Evolutionary conservation across 2,113 vertebrate species (phyloP), one percentile per base, ranked within the genome.

Genomic region (Xiphophorus maculatus): DNA sequence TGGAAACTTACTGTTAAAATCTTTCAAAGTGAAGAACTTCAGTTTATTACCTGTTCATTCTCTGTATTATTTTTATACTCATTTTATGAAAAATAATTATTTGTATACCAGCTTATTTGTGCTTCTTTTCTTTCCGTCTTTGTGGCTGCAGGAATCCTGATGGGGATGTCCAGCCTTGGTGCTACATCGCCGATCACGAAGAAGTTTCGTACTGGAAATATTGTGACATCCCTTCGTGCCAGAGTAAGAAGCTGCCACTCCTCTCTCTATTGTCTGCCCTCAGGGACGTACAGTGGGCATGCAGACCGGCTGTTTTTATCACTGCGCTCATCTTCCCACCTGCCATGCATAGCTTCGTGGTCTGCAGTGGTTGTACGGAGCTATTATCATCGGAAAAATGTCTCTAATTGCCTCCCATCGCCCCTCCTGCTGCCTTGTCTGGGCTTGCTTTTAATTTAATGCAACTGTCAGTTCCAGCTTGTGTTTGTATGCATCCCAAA

Each of bases 171-270:
- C 97, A 97, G 87, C 97, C 97, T 0, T 99, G 97, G 97, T 99
- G 97, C 89, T 99, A 99, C 54, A 96, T 98, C 74, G 94, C 97
- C 0, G 97, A 99, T 70, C 95, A 97, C 0, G 97, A 99, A 58
- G 97, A 99, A 0, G 96, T 97, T 3, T 96, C 97, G 85, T 98
- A 99, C 90, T 99, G 97, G 97, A 97, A 96, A 82, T 98, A 97
- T 93, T 99, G 97, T 64, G 96, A 98, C 89, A 98, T 99, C 81
- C 96, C 96, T 0, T 94, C 95, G 17, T 99, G 97, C 84, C 94
- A 96, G 90, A 99, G 97, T 99, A 95, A 98, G 97, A 85, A 37
- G 42, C 32, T 66, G 48, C 32, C 12, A 29, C 35, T 64, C 28
- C 33, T 63, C 29, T 27, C 29, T 58, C 67, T 37, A 10, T 35